Conservation (phyloP, 2,888 invertebrate genomes). For the Chrysopilus asiliformis region DNA sequence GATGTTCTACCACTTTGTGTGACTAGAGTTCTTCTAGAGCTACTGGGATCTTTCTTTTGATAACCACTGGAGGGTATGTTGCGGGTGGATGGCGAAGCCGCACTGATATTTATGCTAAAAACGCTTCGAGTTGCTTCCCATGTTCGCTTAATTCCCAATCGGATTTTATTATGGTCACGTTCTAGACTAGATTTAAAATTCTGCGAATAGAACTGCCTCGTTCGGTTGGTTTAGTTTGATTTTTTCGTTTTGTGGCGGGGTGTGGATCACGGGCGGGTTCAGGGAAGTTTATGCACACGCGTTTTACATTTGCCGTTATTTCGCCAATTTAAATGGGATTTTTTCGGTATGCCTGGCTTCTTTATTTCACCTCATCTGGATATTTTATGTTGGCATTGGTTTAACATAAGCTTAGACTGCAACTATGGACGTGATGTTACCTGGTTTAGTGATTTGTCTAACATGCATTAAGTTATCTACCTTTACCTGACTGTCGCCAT, state of each 20-base stretch:
- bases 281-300: constrained; percentile 3
- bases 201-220: constrained; percentile 11
- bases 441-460: too few species aligned
- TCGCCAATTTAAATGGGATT: too few species aligned
- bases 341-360: neutral
- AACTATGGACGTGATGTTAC: too few species aligned
- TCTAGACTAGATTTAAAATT: constrained; percentile 15
- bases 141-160: neutral
- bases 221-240: constrained; percentile 7
- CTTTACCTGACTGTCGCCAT: too few species aligned
- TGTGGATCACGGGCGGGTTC: neutral
- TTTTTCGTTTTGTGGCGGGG: constrained; percentile 3
- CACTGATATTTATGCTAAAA: neutral
- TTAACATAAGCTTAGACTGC: too few species aligned
- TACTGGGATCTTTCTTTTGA: too few species aligned
- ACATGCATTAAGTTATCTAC: too few species aligned
- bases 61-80: too few species aligned
- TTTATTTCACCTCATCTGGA: neutral
- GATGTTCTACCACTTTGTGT: too few species aligned
- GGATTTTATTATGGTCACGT: constrained; percentile 14
- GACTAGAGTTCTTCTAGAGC: too few species aligned
- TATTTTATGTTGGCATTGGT: too few species aligned
- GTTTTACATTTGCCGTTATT: constrained; percentile 5
- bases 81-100: too few species aligned
- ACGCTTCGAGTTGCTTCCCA: constrained; percentile 5